Percentiles rank a stretch among this genome's conserved stretches.
phyloP scores from a whole-genome alignment of 2,113 vertebrate genomes.

The Sebastes fasciatus region DNA sequence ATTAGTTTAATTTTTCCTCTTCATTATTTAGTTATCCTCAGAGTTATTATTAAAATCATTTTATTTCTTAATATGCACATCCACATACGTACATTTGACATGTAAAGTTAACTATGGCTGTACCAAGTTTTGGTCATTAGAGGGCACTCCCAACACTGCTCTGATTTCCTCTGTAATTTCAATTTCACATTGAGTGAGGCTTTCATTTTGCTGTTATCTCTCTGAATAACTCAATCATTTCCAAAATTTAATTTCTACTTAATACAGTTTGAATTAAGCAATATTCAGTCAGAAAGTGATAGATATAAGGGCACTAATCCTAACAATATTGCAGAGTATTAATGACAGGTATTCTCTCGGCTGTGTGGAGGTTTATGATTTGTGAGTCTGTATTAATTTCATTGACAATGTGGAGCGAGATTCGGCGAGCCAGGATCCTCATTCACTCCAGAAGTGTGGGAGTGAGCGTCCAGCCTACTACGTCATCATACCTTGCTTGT shows the following conservation, averaged over 20 bases:
- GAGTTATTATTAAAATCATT: neutral
- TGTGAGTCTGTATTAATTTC: neutral
- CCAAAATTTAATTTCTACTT: neutral
- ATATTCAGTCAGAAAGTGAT: neutral
- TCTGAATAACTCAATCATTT: neutral
- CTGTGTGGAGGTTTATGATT: neutral
- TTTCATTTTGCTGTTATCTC: neutral
- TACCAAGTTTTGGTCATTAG: neutral
- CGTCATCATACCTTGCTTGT: neutral
- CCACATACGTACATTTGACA: neutral
- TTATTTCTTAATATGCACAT: neutral
- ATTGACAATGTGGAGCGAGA: neutral
- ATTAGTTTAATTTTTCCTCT: neutral
- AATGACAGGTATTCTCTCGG: neutral
- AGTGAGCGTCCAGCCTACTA: neutral
- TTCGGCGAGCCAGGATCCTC: neutral
- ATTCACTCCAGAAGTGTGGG: neutral
- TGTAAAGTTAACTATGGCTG: neutral
- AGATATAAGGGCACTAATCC: neutral
- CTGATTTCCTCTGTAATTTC: too few species aligned
- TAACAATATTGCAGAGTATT: neutral
- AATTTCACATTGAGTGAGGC: neutral
- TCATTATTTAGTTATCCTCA: neutral
- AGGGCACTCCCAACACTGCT: slow-evolving; percentile 23
- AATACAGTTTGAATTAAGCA: slow-evolving; percentile 1